Base-by-base conservation (phyloP, 2,113 vertebrate genomes). In the Ailurus styani region DNA sequence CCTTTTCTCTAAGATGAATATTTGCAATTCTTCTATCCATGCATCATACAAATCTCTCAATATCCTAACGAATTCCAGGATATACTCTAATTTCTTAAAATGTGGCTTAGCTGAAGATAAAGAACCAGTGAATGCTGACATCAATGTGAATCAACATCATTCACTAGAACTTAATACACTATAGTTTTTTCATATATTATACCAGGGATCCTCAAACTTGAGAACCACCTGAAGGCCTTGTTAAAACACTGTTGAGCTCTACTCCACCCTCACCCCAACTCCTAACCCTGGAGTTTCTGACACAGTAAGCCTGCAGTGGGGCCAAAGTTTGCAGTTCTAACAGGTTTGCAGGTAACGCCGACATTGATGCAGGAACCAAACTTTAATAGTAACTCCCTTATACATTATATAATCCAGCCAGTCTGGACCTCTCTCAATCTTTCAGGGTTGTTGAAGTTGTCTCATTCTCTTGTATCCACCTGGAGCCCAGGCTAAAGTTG, bases 11-110 rank as follows among this genome's bases (percentile, higher is more conserved):
- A 93, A 64, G 14, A 57, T 18, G 37, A 77, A 72, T 95, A 91
- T 83, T 57, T 93, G 4, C 18, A 64, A 73, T 55, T 92, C 66
- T 10, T 90, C 52, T 78, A 47, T 40, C 31, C 52, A 87, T 21
- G 77, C 45, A 90, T 62, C 45, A 54, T 27, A 91, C 4, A 87
- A 95, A 96, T 21, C 2, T 96, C 18, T 88, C 29, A 18, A 34
- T 25, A 83, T 89, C 66, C 64, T 77, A 27, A 75, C n/a, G 13
- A 89, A 95, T 90, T 68, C 31, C 23, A 91, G n/a, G 5, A 91
- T 31, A 93, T 34, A 86, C 31, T 89, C 54, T 68, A 72, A 64
- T 93, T 95, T 84, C 90, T 93, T 47, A 90, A 93, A 93, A 97
- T 79, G 3, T 88, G 64, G 25, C n/a, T 83, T 77, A 89, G 70